A percentile compares a stretch with the other conserved stretches of the same genome.
These are phyloP conservation scores for Diplodus puntazzo DNA, from an alignment of 2,797 vertebrate genomes.

Conservation along the genomic window DNA sequence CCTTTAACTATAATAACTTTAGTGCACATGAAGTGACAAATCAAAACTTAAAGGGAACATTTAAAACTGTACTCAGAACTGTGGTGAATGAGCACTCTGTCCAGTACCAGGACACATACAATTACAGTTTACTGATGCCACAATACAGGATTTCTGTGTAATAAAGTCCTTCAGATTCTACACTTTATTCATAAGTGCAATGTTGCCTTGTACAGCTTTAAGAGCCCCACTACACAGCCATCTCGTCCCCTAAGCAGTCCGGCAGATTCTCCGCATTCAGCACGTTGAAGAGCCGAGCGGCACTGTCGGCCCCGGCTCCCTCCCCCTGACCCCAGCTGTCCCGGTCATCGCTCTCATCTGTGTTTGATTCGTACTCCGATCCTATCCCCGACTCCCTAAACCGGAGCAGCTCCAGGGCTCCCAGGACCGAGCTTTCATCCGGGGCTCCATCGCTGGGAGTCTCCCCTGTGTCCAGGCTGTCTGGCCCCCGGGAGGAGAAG, in stretches of 20 bases:
- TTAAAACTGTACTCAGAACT: background rate
- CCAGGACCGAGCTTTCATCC: conserved; percentile 83
- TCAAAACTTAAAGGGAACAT: background rate
- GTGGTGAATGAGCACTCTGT: background rate
- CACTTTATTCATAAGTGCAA: conserved; percentile 18
- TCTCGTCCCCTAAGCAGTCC: conserved; percentile 92
- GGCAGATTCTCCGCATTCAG: conserved; percentile 88
- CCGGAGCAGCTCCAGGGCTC: conserved; percentile 93
- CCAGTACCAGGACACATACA: background rate
- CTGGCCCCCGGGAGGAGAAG: conserved; percentile 83
- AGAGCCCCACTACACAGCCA: conserved; percentile 86
- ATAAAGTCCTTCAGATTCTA: conserved; percentile 35
- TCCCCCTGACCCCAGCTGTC: conserved; percentile 94
- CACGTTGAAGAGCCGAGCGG: conserved; percentile 81
- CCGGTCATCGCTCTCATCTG: conserved; percentile 94
- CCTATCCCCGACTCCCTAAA: conserved; percentile 96
- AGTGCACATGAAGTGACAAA: conserved; percentile 9
- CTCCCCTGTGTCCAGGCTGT: conserved; percentile 73
- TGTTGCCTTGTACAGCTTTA: conserved; percentile 6
- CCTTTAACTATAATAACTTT: too few species aligned
- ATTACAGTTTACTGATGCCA: conserved; percentile 27
- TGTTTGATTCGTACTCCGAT: conserved; percentile 96
- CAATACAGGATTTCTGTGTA: conserved; percentile 25
- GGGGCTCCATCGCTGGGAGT: conserved; percentile 74
- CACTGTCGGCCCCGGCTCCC: conserved; percentile 56